Conservation (phyloP, 1,140 invertebrate genomes). For the Neelides sp. region DNA sequence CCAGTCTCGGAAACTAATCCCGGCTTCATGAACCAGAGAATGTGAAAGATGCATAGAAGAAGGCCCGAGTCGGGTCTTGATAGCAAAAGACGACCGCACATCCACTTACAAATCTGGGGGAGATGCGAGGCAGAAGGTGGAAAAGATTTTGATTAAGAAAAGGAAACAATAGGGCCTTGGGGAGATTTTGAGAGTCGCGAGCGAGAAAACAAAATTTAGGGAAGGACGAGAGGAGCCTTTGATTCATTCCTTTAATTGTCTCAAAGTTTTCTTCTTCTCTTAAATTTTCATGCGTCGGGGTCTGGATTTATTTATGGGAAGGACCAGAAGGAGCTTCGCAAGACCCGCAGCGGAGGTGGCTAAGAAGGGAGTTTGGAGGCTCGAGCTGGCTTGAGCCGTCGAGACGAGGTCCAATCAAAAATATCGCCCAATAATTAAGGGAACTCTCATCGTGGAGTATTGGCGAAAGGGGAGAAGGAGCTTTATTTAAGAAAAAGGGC, state of each 20-base stretch:
- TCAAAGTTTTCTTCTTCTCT: slow-evolving; percentile 28
- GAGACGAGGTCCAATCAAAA: no score
- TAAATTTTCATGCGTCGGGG: slow-evolving; percentile 26
- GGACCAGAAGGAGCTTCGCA: no score
- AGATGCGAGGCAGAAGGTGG: not conserved
- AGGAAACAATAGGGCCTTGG: slow-evolving; percentile 28
- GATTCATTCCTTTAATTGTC: slow-evolving; percentile 31
- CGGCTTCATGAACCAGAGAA: no score
- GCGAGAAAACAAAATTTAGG: slow-evolving; percentile 22
- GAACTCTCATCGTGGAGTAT: no score
- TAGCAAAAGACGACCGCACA: not conserved
- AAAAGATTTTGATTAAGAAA: slow-evolving; percentile 30
- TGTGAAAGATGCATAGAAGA: slow-evolving; percentile 21
- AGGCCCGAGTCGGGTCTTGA: slow-evolving; percentile 16
- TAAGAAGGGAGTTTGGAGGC: no score
- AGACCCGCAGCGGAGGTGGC: no score
- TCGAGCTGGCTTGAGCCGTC: no score
- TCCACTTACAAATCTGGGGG: not conserved
- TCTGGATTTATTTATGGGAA: no score
- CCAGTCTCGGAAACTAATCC: no score
- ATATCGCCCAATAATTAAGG: no score
- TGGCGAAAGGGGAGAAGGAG: slow-evolving; percentile 11
- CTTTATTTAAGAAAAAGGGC: slow-evolving; percentile 9
- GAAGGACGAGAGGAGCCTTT: slow-evolving; percentile 18
- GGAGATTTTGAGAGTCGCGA: slow-evolving; percentile 26